Evolutionary conservation across 2,797 vertebrate species (phyloP).

Genomic region (Eutrigla gurnardus): DNA sequence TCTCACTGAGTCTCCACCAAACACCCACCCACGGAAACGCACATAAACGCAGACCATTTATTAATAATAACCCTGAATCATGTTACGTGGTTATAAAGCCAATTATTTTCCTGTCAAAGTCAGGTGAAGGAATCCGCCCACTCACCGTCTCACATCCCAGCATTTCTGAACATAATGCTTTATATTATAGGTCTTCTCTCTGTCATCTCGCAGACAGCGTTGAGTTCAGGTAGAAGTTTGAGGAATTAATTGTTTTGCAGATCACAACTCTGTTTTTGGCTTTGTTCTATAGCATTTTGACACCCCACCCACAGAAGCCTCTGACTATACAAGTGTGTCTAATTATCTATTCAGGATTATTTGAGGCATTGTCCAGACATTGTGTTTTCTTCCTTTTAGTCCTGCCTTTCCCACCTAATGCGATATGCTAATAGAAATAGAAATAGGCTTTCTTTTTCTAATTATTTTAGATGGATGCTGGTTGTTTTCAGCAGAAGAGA

Average conservation of each 20-base stretch:
- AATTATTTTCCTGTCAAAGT: conserved; percentile 32
- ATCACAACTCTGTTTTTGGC: conserved; percentile 30
- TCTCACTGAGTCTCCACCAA: conserved; percentile 2
- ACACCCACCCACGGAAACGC: conserved; percentile 3
- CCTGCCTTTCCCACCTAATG: conserved; percentile 13
- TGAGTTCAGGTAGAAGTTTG: conserved; percentile 35
- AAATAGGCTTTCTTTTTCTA: conserved; percentile 10
- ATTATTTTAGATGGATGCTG: conserved; percentile 38
- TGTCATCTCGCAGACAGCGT: conserved; percentile 27
- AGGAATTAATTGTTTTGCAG: conserved; percentile 43
- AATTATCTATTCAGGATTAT: conserved; percentile 35
- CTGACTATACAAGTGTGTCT: conserved; percentile 21
- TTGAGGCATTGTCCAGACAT: conserved; percentile 27
- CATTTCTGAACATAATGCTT: conserved; percentile 35
- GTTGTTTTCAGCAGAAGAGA: conserved; percentile 15
- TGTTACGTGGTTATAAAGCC: conserved; percentile 23
- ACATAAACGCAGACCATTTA: not conserved
- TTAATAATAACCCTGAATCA: conserved; percentile 29
- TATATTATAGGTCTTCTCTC: conserved; percentile 15
- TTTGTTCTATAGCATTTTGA: conserved; percentile 39
- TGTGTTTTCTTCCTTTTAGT: conserved; percentile 22
- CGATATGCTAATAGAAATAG: conserved; percentile 42
- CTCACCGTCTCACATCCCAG: conserved; percentile 31
- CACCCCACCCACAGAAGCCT: conserved; percentile 9
- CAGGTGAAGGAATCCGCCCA: conserved; percentile 40